These are phyloP conservation scores for Galleria mellonella DNA, from an alignment of 1,140 invertebrate species.

Conservation along the genomic window DNA sequence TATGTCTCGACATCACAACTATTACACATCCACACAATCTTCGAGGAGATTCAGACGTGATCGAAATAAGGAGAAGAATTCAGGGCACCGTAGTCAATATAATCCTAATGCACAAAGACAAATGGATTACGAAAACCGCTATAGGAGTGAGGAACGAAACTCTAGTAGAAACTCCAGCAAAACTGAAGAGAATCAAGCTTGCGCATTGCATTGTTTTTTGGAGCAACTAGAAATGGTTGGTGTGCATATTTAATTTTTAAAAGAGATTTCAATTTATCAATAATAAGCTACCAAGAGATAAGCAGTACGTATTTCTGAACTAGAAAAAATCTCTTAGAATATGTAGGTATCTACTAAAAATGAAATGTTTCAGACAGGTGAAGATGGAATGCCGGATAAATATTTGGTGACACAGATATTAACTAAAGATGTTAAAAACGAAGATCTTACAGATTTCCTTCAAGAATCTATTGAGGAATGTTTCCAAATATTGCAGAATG, in stretches of 20 bases:
- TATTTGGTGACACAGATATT: constrained; percentile 72
- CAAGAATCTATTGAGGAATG: constrained; percentile 75
- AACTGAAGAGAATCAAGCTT: constrained; percentile 38
- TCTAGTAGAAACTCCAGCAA: constrained; percentile 37
- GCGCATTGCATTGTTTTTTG: constrained; percentile 74
- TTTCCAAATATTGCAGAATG: constrained; percentile 72
- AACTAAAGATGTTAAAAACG: constrained; percentile 70
- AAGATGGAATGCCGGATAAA: constrained; percentile 72
- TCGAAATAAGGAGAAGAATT: constrained; percentile 36
- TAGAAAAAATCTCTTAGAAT: no score
- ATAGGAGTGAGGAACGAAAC: constrained; percentile 28
- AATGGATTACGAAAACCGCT: constrained; percentile 17
- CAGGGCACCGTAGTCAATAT: constrained; percentile 55
- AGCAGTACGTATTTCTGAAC: no score
- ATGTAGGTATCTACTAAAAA: background rate
- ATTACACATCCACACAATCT: constrained; percentile 22
- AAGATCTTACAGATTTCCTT: constrained; percentile 72
- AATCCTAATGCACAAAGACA: constrained; percentile 40
- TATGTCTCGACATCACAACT: constrained; percentile 16
- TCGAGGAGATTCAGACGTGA: constrained; percentile 40
- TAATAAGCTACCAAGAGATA: no score
- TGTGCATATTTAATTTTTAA: background rate
- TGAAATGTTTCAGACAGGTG: constrained; percentile 54
- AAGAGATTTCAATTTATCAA: no score
- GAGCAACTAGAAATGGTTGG: constrained; percentile 74